phyloP scores from a whole-genome alignment of 2,113 vertebrate genomes.

The Sorex fumeus region DNA sequence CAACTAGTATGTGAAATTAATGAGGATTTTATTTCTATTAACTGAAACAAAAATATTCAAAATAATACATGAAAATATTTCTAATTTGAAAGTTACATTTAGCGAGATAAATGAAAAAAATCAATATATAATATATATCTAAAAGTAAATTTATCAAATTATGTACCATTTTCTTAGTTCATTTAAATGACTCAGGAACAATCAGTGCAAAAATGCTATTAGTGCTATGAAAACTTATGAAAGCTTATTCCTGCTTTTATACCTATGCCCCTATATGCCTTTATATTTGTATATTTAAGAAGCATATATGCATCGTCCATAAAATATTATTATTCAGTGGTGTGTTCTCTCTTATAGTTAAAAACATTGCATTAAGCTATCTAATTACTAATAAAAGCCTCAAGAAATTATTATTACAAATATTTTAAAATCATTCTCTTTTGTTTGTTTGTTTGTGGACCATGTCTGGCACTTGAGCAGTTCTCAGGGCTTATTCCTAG shows the following conservation, averaged over 20 bases:
- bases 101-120: neutral
- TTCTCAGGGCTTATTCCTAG: no score
- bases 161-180: neutral
- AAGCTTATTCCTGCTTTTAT: conserved; percentile 11
- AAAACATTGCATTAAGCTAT: conserved; percentile 29
- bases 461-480: no score
- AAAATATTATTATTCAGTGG: conserved; percentile 34
- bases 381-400: conserved; percentile 57
- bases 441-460: no score
- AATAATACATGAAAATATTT: conserved; percentile 28
- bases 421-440: neutral
- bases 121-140: neutral
- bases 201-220: neutral
- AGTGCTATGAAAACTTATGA: conserved; percentile 43
- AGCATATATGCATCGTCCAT: neutral
- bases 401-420: conserved; percentile 26
- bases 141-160: conserved; percentile 26
- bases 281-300: neutral
- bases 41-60: neutral
- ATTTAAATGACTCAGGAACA: neutral
- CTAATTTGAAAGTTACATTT: conserved; percentile 1
- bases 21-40: neutral
- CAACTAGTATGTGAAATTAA: neutral
- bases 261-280: neutral
- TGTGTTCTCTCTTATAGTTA: conserved; percentile 21